Evolutionary conservation across 2,888 invertebrate genomes (phyloP), one percentile per base, ranked within the genome.

Genomic region (Nysson spinosus): DNA sequence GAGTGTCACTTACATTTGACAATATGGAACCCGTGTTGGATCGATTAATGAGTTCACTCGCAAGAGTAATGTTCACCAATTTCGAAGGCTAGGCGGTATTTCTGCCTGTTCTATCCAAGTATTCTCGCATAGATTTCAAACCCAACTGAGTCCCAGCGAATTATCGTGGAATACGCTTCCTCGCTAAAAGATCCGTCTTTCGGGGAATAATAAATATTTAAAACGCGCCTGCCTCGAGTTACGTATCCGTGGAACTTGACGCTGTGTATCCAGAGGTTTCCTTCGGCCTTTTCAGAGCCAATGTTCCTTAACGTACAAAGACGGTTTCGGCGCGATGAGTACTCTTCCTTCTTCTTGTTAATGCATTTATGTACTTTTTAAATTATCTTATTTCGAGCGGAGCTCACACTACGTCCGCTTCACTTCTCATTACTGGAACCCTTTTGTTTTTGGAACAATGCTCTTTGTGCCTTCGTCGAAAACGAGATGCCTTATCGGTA

Each of bases 21-120:
- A 85, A 72, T 83, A 78, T 63, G 78, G 85, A 81, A 82, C 84
- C 85, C 85, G 85, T 85, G 75, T 77, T 85, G 85, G 71, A 81
- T 17, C 26, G 66, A 42, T 68, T 61, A 56, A 42, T 32, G 24
- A 40, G 19, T 37, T 32, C 39, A 19, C 30, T 17, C 30, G 17
- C 34, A 17, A 4, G 4, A 17, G 9, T 16, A 40, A 43, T n/a
- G n/a, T n/a, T n/a, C n/a, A n/a, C n/a, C n/a, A n/a, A n/a, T n/a
- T n/a, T n/a, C n/a, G n/a, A n/a, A n/a, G n/a, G n/a, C n/a, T n/a
- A n/a, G n/a, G n/a, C n/a, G n/a, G n/a, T n/a, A n/a, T n/a, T n/a
- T n/a, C n/a, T n/a, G n/a, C n/a, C 14, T 32, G 32, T n/a, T 32
- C 11, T 2, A 32, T n/a, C n/a, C n/a, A n/a, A n/a, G n/a, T n/a